A percentile compares a stretch with the other conserved stretches of the same genome.
Evolutionary conservation across 2,888 invertebrate species (phyloP).

Genomic region (Synanthedon vespiformis): DNA sequence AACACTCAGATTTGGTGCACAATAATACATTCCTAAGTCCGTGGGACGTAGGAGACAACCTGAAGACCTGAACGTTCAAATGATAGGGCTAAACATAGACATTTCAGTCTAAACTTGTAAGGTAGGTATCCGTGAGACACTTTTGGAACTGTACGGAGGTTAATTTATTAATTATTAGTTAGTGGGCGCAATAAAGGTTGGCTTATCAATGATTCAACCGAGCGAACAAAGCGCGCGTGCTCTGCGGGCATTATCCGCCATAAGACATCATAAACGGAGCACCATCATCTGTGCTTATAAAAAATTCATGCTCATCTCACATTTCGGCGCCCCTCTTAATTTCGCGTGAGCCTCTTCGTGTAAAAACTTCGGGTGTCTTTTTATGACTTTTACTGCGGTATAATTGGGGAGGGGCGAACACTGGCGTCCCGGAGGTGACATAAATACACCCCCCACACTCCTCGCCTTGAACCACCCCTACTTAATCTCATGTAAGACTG

Average conservation of each 20-base stretch:
- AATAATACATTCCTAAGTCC: too few relatives aligned
- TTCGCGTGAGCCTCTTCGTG: constrained; percentile 68
- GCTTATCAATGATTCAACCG: constrained; percentile 63
- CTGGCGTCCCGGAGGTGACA: constrained; percentile 67
- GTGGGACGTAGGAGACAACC: too few relatives aligned
- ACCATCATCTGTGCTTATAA: constrained; percentile 70
- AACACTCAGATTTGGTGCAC: too few relatives aligned
- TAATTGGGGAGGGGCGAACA: constrained; percentile 69
- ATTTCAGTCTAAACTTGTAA: too few relatives aligned
- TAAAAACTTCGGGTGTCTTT: constrained; percentile 72
- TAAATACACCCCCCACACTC: constrained; percentile 60
- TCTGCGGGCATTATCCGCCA: constrained; percentile 58
- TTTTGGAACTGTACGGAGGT: constrained; percentile 10
- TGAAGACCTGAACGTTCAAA: too few relatives aligned
- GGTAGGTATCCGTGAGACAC: too few relatives aligned
- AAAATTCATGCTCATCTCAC: constrained; percentile 71
- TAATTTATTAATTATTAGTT: constrained; percentile 59
- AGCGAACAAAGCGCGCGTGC: constrained; percentile 61
- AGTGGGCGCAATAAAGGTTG: constrained; percentile 50
- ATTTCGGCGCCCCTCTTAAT: constrained; percentile 71
- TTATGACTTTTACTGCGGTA: constrained; percentile 72
- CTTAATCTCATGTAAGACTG: constrained; percentile 67
- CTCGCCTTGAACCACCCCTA: constrained; percentile 46
- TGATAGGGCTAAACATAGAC: too few relatives aligned
- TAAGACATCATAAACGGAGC: constrained; percentile 69